Evolutionary conservation across 2,888 invertebrate genomes (phyloP), one percentile per base, ranked within the genome.

Genomic region (Drosophila bunnanda): DNA sequence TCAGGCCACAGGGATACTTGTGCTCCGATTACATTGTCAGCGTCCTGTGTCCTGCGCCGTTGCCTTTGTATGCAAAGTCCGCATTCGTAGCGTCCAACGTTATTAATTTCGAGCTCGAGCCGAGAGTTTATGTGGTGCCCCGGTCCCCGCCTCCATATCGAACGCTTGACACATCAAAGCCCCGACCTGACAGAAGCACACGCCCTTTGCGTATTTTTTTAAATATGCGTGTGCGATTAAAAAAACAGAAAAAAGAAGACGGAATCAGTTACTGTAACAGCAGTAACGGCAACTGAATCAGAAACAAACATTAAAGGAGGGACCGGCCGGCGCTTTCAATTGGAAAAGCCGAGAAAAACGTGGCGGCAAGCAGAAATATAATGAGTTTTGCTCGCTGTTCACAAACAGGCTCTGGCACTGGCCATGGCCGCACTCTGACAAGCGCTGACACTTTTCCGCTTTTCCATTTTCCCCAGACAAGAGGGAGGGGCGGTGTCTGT

Each of bases 321-420:
- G 46, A 30, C 50, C 34, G 50, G 69, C 65, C 61, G 70, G 70
- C 67, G 74, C 77, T 75, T 77, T 82, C 78, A 86, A 86, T 82
- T 75, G 77, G 69, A 66, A 74, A 62, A 85, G 74, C 77, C 78
- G 71, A 72, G 64, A 57, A 58, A 56, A 68, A n/a, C 36, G 20
- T 48, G 38, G 32, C 41, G 57, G 65, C 66, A 61, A 61, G 62
- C 72, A 73, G 64, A 76, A 76, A 73, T 70, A 82, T 83, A 86
- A 88, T 88, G 86, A 83, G 86, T 88, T 86, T 88, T 86, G 83
- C 75, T 69, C 76, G 80, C 78, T 80, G 75, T 70, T 79, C 75
- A 84, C 79, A 82, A 78, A 76, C 64, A 56, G 59, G 46, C 80
- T 39, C 67, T 80, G 84, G 59, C 39, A 10, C 46, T 28, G 84